Conservation (phyloP, 1,140 invertebrate species). For the Drosophila punjabiensis region DNA sequence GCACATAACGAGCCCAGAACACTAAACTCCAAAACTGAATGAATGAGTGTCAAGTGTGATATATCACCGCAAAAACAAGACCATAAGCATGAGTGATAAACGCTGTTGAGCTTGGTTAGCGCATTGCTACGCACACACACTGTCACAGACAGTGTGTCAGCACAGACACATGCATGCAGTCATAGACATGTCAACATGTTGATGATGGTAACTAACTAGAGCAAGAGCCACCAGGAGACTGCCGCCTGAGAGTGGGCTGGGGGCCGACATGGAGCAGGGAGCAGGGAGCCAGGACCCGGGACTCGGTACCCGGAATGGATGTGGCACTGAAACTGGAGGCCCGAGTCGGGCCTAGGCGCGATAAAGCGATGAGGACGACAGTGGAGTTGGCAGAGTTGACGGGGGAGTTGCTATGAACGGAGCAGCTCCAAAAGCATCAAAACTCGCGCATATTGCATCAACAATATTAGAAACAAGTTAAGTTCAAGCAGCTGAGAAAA, state of each 20-base stretch:
- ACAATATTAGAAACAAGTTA: background rate
- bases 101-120: conserved; percentile 80
- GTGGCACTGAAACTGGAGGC: conserved; percentile 36
- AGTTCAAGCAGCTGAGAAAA: no score
- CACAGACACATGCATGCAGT: conserved; percentile 60
- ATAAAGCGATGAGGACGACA: conserved; percentile 50
- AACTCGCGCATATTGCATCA: conserved; percentile 55
- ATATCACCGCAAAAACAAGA: conserved; percentile 85
- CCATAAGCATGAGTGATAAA: conserved; percentile 84
- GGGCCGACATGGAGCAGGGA: conserved; percentile 6
- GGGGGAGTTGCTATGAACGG: conserved; percentile 9
- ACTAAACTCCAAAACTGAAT: conserved; percentile 82
- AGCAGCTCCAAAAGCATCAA: conserved; percentile 58
- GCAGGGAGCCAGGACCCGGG: background rate
- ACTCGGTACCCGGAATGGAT: conserved; percentile 5
- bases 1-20: conserved; percentile 68
- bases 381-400: conserved; percentile 29
- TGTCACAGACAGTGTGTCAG: conserved; percentile 35
- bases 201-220: conserved; percentile 82
- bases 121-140: conserved; percentile 48
- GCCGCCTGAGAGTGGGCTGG: conserved; percentile 45
- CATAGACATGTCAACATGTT: conserved; percentile 84
- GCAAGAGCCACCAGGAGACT: conserved; percentile 53
- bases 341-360: conserved; percentile 38
- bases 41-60: conserved; percentile 85